These are phyloP conservation scores for Melanerpes aurifrons DNA, from an alignment of 2,113 vertebrate species.

Conservation along the genomic window DNA sequence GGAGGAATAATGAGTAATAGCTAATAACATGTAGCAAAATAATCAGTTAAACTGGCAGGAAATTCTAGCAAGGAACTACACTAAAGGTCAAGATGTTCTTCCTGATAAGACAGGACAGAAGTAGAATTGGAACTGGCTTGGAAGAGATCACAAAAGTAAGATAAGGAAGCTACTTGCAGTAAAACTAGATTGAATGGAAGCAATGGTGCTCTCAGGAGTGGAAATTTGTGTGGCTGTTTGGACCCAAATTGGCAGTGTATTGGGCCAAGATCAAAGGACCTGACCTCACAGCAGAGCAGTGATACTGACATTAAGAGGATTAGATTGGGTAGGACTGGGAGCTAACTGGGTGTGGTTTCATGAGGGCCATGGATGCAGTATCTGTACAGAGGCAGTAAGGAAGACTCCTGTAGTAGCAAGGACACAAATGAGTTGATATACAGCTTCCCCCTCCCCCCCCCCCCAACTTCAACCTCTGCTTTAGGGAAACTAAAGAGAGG, in stretches of 20 bases:
- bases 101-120: background rate
- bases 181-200: background rate
- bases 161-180: background rate
- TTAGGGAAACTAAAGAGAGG: background rate
- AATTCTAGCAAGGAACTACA: background rate
- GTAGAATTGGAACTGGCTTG: background rate
- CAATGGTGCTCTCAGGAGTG: background rate
- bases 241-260: background rate
- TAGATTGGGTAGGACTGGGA: background rate
- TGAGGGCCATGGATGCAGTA: background rate
- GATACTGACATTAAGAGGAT: background rate
- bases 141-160: background rate
- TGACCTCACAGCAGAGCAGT: background rate
- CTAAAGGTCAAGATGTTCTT: background rate
- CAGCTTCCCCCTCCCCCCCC: background rate
- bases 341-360: background rate
- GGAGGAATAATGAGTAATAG: background rate
- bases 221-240: background rate
- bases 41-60: background rate
- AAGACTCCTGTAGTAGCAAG: background rate
- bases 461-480: background rate
- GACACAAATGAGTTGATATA: background rate
- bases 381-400: background rate
- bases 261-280: background rate
- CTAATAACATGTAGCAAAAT: background rate